phyloP scores from a whole-genome alignment of 2,888 invertebrate species.

The Gastrophysa polygoni region DNA sequence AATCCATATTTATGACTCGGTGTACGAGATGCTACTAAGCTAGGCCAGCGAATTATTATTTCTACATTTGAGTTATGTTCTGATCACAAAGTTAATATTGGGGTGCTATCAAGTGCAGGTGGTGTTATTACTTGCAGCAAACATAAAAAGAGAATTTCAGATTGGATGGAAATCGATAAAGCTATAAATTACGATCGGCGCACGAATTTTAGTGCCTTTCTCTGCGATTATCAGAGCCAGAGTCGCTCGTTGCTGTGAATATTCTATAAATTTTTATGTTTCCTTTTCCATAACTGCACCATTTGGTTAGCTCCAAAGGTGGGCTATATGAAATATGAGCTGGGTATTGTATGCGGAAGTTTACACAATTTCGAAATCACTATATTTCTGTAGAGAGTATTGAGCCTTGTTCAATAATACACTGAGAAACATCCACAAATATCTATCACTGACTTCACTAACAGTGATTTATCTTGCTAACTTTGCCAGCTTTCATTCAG shows the following conservation, averaged over 20 bases:
- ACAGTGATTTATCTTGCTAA: no score
- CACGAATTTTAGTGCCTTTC: slow-evolving; percentile 3
- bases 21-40: not conserved
- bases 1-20: no score
- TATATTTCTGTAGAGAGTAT: no score
- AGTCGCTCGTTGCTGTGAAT: slow-evolving; percentile 3
- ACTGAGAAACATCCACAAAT: no score
- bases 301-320: no score
- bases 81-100: slow-evolving; percentile 33
- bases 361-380: no score
- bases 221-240: slow-evolving; percentile 11
- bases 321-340: no score
- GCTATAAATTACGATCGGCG: slow-evolving; percentile 28
- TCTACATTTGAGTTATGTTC: slow-evolving; percentile 29
- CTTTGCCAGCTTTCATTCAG: no score
- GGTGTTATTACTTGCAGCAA: slow-evolving; percentile 32
- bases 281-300: not conserved
- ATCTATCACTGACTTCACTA: no score
- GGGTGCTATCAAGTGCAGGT: slow-evolving; percentile 33
- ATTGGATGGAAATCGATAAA: slow-evolving; percentile 25
- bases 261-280: slow-evolving; percentile 14
- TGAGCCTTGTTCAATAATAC: no score
- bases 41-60: slow-evolving; percentile 19
- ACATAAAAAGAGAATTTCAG: slow-evolving; percentile 29
- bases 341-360: no score